Percentiles rank a stretch among this genome's conserved stretches.
phyloP scores from a whole-genome alignment of 2,888 invertebrate genomes.

The Acanthococcus lagerstroemiae region DNA sequence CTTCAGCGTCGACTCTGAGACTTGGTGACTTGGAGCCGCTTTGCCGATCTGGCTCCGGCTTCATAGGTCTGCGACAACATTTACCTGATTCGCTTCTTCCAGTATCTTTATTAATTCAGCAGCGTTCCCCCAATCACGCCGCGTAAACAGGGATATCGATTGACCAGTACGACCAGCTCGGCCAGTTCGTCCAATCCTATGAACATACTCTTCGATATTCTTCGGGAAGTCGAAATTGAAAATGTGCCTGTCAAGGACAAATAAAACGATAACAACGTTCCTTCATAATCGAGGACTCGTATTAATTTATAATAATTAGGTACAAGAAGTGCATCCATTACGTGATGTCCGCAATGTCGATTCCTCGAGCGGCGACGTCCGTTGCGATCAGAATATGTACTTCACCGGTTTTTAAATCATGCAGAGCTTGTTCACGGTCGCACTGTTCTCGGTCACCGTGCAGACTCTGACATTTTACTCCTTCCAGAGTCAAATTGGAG shows the following conservation, averaged over 20 bases:
- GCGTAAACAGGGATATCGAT: constrained; percentile 70
- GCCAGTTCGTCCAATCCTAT: constrained; percentile 91
- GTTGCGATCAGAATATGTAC: constrained; percentile 83
- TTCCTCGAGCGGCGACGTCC: constrained; percentile 87
- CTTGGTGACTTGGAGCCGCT: too few species aligned
- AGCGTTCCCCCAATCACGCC: constrained; percentile 73
- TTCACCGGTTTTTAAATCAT: constrained; percentile 67
- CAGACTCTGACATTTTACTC: constrained; percentile 55
- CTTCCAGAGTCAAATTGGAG: constrained; percentile 61
- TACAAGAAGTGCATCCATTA: too few species aligned
- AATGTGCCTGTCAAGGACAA: constrained; percentile 51
- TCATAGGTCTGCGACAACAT: too few species aligned
- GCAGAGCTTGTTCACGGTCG: constrained; percentile 57
- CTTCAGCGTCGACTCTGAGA: too few species aligned
- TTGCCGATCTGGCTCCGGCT: too few species aligned
- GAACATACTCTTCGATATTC: constrained; percentile 92
- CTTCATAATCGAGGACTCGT: too few species aligned
- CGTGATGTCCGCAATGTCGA: constrained; percentile 81
- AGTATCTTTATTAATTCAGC: constrained; percentile 71
- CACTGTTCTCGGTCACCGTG: constrained; percentile 80
- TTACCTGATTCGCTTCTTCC: constrained; percentile 55
- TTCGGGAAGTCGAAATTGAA: constrained; percentile 91
- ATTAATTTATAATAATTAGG: too few species aligned
- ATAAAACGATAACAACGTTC: too few species aligned
- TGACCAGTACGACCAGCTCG: constrained; percentile 78